Evolutionary conservation across 1,140 invertebrate species (phyloP).

Genomic region (Drosophila persimilis): DNA sequence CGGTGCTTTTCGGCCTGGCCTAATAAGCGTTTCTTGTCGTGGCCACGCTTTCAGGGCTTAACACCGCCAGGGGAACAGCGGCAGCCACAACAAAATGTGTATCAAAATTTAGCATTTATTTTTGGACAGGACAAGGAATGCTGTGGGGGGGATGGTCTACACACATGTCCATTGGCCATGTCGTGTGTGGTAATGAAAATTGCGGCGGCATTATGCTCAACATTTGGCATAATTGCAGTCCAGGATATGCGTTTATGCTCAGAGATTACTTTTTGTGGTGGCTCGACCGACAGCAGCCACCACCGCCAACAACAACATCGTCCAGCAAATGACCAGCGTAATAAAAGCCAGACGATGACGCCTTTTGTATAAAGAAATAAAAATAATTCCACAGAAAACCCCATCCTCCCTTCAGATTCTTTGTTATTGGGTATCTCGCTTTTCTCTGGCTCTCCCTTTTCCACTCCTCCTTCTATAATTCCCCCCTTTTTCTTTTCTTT

Average conservation of each 20-base stretch:
- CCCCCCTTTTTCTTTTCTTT: neutral
- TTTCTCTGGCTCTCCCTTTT: neutral
- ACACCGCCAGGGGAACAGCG: constrained; percentile 26
- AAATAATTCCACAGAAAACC: constrained; percentile 50
- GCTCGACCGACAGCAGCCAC: constrained; percentile 46
- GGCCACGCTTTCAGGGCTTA: constrained; percentile 53
- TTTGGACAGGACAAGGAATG: constrained; percentile 14
- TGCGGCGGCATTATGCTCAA: constrained; percentile 76
- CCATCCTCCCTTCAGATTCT: constrained; percentile 3
- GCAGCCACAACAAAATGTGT: constrained; percentile 37
- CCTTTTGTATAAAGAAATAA: constrained; percentile 77
- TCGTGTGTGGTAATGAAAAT: constrained; percentile 74
- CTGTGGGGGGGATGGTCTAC: neutral
- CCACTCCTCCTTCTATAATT: neutral
- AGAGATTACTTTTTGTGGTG: constrained; percentile 80
- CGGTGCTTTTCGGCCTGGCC: constrained; percentile 30
- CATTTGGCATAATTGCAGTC: constrained; percentile 77
- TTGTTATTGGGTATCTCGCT: constrained; percentile 46
- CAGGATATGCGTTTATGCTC: constrained; percentile 79
- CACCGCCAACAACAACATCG: constrained; percentile 19
- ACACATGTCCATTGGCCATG: constrained; percentile 54
- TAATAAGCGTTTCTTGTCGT: constrained; percentile 58
- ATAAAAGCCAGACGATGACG: constrained; percentile 74
- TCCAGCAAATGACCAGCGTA: constrained; percentile 47
- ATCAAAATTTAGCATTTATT: constrained; percentile 71